These are phyloP conservation scores for Griposia aprilina DNA, from an alignment of 2,888 invertebrate genomes.

Conservation along the genomic window DNA sequence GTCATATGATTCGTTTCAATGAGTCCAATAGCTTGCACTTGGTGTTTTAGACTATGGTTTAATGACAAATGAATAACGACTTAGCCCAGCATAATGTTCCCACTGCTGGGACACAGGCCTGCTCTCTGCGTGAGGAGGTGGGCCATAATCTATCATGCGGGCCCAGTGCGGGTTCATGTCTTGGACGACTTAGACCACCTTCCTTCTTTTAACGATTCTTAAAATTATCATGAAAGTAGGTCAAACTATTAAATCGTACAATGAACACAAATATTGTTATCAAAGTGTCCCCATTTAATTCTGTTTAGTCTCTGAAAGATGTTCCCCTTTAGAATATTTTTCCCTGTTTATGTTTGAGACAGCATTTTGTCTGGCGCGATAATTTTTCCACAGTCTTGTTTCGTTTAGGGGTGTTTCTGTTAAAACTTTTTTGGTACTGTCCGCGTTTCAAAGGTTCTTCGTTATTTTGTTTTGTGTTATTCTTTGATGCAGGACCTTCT, in stretches of 20 bases:
- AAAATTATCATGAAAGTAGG: constrained; percentile 21
- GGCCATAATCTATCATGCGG: background rate
- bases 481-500: background rate
- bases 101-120: background rate
- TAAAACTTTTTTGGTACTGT: background rate
- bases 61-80: background rate
- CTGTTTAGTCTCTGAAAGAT: constrained; percentile 35
- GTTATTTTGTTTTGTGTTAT: background rate
- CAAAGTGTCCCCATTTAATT: constrained; percentile 22
- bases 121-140: background rate
- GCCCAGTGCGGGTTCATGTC: background rate
- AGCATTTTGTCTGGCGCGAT: constrained; percentile 20
- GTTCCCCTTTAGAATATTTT: constrained; percentile 45
- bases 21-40: no score
- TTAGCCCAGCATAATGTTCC: background rate
- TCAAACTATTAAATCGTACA: constrained; percentile 35
- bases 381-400: constrained; percentile 38
- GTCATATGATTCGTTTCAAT: no score
- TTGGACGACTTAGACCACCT: background rate
- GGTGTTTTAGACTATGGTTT: background rate
- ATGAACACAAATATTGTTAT: constrained; percentile 31
- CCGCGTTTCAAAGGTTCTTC: background rate
- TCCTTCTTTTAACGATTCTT: background rate
- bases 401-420: constrained; percentile 12
- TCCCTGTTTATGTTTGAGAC: constrained; percentile 33